Base-by-base conservation (phyloP, 2,888 invertebrate species). In the Latrodectus elegans region DNA sequence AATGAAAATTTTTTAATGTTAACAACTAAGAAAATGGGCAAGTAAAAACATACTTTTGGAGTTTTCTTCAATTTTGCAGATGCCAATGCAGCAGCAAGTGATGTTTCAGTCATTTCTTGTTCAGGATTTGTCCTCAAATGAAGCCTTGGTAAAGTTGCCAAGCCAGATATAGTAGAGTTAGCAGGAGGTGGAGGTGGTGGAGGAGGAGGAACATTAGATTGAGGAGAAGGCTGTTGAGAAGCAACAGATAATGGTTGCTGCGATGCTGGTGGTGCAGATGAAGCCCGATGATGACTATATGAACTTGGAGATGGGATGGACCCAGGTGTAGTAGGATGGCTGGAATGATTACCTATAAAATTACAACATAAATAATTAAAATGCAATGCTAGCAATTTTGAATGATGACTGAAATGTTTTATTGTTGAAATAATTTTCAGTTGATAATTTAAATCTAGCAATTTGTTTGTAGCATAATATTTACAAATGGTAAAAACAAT, bases 31-130 rank as follows among this genome's bases (percentile, higher is more conserved):
- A 38, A 38, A 38, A 38, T 38, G 38, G 38, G 6, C 38, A 38
- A 38, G 4, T 38, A 38, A 38, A 38, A 38, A 38, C 38, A 38
- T 38, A 88, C 88, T 65, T 88, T 88, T 65, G 83, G 22, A 49
- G 77, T 77, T 89, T 92, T 92, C 89, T 91, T 92, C 64, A 93
- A 94, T 92, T 96, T 94, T 10, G 97, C 97, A 91, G 95, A 96
- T 92, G 97, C 97, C 91, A 98, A 93, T 91, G 97, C 97, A 65
- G 96, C 95, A 11, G 97, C 97, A 76, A 97, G 93, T 0, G 96
- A 96, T 88, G 95, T 95, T 60, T 82, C 82, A 3, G 82, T 75
- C 17, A 49, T 49, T 51, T 81, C 81, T 38, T 87, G 77, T 15
- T 64, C 68, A n/a, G 60, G 75, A 64, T 78, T 82, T 12, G 79